Conservation (phyloP, 2,113 vertebrate species). For the Tympanuchus pallidicinctus region DNA sequence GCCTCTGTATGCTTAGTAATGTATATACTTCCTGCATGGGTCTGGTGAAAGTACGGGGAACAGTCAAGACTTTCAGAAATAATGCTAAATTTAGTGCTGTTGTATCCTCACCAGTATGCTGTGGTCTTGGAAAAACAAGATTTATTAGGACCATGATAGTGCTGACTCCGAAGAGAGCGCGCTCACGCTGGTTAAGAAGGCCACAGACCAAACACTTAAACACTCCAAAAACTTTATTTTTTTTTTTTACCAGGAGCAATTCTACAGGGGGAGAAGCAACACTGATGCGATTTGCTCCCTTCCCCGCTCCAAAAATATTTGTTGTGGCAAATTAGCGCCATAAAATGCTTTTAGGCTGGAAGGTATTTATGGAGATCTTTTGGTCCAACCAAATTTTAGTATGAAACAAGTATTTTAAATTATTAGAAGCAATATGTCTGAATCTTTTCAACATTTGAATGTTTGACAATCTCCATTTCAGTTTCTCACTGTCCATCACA, state of each 20-base stretch:
- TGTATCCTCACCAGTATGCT: neutral
- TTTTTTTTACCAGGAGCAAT: neutral
- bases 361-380: accelerated
- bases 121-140: neutral
- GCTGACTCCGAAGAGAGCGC: neutral
- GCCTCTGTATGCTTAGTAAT: neutral
- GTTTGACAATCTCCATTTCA: neutral
- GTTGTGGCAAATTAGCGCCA: neutral
- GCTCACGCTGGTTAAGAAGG: neutral
- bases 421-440: neutral
- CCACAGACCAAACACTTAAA: neutral
- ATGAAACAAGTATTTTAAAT: neutral
- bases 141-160: neutral
- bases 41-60: neutral
- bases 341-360: neutral
- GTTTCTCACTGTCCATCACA: neutral
- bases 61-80: neutral
- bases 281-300: neutral
- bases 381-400: neutral
- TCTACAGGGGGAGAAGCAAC: neutral
- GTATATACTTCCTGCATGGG: neutral
- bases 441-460: neutral
- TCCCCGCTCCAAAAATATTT: neutral
- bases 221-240: neutral
- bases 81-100: neutral